These are phyloP conservation scores for Abrostola tripartita DNA, from an alignment of 2,888 invertebrate genomes.

Conservation along the genomic window DNA sequence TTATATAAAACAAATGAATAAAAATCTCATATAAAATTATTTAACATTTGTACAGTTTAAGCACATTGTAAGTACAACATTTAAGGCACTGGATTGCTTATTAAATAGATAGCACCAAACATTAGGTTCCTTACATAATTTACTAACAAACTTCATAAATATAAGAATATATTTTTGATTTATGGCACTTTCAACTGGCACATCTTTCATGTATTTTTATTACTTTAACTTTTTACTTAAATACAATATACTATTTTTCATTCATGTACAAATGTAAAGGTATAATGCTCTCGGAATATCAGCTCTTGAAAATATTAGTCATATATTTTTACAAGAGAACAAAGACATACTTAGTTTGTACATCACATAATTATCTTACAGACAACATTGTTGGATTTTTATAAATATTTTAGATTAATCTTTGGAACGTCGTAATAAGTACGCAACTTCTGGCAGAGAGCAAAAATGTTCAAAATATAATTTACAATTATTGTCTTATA, in stretches of 20 bases:
- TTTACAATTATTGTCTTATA: slow-evolving; percentile 34
- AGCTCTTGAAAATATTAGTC: neutral
- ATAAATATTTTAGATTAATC: slow-evolving; percentile 5
- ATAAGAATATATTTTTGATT: slow-evolving; percentile 4
- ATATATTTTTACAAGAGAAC: too few species aligned
- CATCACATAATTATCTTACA: neutral
- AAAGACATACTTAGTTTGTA: neutral
- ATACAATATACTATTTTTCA: slow-evolving; percentile 2
- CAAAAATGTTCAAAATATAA: slow-evolving; percentile 18
- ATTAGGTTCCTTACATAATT: slow-evolving; percentile 35
- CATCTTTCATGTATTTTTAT: slow-evolving; percentile 13
- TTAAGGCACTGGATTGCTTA: slow-evolving; percentile 73
- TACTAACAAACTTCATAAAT: slow-evolving; percentile 13
- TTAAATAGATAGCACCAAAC: slow-evolving; percentile 60
- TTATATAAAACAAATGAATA: slow-evolving; percentile 64
- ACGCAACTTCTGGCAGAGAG: slow-evolving; percentile 1
- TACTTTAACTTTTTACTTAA: too few species aligned
- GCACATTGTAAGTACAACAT: slow-evolving; percentile 74
- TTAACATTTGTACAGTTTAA: slow-evolving; percentile 75
- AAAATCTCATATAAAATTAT: slow-evolving; percentile 75
- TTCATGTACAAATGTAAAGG: neutral
- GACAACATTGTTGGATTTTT: neutral
- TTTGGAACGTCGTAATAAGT: slow-evolving; percentile 5
- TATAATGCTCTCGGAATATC: neutral
- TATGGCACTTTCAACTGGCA: slow-evolving; percentile 41